phyloP scores from a whole-genome alignment of 2,797 vertebrate species.

The Toxotes lorentzi region DNA sequence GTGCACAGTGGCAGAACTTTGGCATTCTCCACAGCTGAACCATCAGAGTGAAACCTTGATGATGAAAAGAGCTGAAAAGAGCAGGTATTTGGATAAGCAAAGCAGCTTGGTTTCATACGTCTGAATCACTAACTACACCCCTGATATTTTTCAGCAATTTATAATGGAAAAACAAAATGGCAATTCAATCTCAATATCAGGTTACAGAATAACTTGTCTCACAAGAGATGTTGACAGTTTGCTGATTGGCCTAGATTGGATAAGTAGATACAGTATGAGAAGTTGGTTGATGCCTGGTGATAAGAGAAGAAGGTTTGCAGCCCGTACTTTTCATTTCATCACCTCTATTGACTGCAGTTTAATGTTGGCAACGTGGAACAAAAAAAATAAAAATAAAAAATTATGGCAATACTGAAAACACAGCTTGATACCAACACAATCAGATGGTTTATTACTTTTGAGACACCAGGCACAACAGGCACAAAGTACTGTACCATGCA shows the following conservation, averaged over 20 bases:
- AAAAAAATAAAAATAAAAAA: slow-evolving; percentile 12
- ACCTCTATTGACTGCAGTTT: neutral
- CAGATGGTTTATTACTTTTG: slow-evolving; percentile 11
- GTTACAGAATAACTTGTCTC: neutral
- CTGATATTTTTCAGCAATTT: neutral
- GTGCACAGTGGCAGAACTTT: slow-evolving; percentile 9
- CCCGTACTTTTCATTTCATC: neutral
- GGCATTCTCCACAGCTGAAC: slow-evolving; percentile 11
- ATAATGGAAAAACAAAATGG: slow-evolving; percentile 2
- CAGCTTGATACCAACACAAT: neutral
- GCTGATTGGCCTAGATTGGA: neutral
- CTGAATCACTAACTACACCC: neutral
- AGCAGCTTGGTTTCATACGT: neutral
- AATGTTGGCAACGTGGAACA: neutral
- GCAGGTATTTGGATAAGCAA: neutral
- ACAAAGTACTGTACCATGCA: slow-evolving; percentile 1
- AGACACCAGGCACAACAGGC: slow-evolving; percentile 4
- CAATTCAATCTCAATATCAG: slow-evolving; percentile 1
- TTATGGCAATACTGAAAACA: neutral
- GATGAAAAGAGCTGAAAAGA: slow-evolving; percentile 9
- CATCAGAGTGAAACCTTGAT: slow-evolving; percentile 4
- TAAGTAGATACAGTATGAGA: slow-evolving; percentile 1
- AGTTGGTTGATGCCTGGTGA: slow-evolving; percentile 1
- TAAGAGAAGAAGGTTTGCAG: neutral
- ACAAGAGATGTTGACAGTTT: slow-evolving; percentile 7